A percentile compares a stretch with the other conserved stretches of the same genome.
Conservation (phyloP, 2,888 invertebrate genomes). For the Chrysopilus asiliformis region DNA sequence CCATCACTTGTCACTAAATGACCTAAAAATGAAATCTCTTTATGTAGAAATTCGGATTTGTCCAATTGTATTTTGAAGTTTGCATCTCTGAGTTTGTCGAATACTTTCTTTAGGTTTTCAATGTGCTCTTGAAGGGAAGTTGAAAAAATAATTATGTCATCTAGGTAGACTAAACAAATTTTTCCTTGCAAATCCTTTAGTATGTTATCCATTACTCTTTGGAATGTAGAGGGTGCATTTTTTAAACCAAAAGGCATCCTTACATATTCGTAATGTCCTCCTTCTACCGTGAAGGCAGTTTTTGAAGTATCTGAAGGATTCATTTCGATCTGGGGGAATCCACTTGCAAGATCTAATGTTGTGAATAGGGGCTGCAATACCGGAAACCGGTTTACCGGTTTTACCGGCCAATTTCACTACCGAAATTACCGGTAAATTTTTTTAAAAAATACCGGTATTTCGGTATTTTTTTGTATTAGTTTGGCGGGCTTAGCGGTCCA, state of each 20-base stretch:
- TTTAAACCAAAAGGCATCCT: constrained; percentile 2
- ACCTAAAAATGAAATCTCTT: constrained; percentile 22
- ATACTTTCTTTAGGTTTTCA: constrained; percentile 17
- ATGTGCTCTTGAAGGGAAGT: too few relatives aligned
- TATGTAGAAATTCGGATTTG: too few relatives aligned
- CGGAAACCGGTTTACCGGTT: too few relatives aligned
- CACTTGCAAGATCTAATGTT: constrained; percentile 1
- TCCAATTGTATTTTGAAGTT: constrained; percentile 21
- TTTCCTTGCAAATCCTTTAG: too few relatives aligned
- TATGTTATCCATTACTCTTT: constrained; percentile 14
- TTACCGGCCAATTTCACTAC: too few relatives aligned
- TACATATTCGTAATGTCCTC: constrained; percentile 4
- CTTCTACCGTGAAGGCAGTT: constrained; percentile 4
- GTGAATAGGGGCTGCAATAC: too few relatives aligned
- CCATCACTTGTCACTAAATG: constrained; percentile 21
- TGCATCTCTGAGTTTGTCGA: constrained; percentile 15
- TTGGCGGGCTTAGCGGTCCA: too few relatives aligned
- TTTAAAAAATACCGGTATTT: too few relatives aligned
- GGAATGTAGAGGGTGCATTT: constrained; percentile 4
- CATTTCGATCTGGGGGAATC: constrained; percentile 4
- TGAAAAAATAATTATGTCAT: too few relatives aligned
- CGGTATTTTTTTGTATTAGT: too few relatives aligned
- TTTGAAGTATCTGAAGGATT: constrained; percentile 1
- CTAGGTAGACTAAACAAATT: too few relatives aligned
- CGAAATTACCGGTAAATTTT: too few relatives aligned